phyloP scores from a whole-genome alignment of 2,113 vertebrate genomes.

The Anas platyrhynchos region DNA sequence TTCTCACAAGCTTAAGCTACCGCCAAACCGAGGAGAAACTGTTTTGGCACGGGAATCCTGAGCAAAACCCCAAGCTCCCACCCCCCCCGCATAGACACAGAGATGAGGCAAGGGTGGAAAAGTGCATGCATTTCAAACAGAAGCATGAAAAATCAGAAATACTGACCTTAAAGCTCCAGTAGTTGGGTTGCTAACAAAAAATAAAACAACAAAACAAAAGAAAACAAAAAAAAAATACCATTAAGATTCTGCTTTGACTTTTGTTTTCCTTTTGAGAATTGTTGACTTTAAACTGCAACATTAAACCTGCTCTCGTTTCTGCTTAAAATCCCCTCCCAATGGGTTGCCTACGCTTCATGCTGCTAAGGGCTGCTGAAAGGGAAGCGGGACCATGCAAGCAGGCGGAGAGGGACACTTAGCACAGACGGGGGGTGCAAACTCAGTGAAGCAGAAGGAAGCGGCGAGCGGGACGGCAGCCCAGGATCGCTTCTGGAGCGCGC shows the following conservation, averaged over 20 bases:
- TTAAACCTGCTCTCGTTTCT: neutral
- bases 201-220: slow-evolving; percentile 57
- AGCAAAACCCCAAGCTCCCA: neutral
- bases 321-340: slow-evolving; percentile 20
- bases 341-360: neutral
- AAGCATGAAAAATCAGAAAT: slow-evolving; percentile 69
- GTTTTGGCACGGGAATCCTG: neutral
- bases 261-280: neutral
- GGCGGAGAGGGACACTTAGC: rapidly evolving
- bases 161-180: slow-evolving; percentile 99
- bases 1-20: rapidly evolving
- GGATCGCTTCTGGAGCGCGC: neutral
- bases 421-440: neutral
- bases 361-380: neutral
- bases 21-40: neutral
- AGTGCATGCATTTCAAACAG: slow-evolving; percentile 75
- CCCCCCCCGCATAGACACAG: neutral
- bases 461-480: neutral
- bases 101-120: neutral
- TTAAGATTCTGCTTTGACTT: slow-evolving; percentile 60
- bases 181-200: slow-evolving; percentile 92
- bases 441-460: rapidly evolving
- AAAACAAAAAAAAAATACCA: slow-evolving; percentile 74
- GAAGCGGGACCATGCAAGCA: neutral
- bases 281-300: neutral